A percentile compares a stretch with the other conserved stretches of the same genome.
phyloP scores from a whole-genome alignment of 2,113 vertebrate genomes.

The Osmerus eperlanus region DNA sequence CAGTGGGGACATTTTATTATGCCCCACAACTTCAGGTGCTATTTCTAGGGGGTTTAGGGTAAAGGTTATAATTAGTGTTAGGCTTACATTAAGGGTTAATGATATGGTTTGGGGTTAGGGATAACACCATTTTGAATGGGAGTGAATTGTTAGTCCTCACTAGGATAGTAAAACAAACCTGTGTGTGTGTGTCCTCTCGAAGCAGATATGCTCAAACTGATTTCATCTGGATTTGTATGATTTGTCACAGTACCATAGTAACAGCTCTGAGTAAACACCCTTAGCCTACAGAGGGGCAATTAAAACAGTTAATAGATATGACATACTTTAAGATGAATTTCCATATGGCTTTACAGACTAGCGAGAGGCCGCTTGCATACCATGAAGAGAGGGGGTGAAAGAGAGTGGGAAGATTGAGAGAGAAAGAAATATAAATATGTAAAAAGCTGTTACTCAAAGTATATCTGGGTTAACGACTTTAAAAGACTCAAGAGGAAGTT shows the following conservation, averaged over 20 bases:
- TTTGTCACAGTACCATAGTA: constrained; percentile 64
- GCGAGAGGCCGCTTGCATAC: constrained; percentile 32
- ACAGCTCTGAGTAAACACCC: constrained; percentile 67
- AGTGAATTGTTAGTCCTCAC: neutral
- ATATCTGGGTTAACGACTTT: constrained; percentile 2
- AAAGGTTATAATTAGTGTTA: too few species aligned
- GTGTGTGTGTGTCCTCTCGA: constrained; percentile 11
- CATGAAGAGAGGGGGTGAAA: constrained; percentile 13
- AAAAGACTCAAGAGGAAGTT: too few species aligned
- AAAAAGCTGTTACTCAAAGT: constrained; percentile 23
- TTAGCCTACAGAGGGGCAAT: constrained; percentile 63
- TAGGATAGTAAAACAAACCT: neutral
- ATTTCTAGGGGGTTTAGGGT: too few species aligned
- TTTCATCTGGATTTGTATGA: constrained; percentile 66
- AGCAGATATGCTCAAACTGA: constrained; percentile 41
- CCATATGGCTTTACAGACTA: constrained; percentile 56
- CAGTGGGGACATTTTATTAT: too few species aligned
- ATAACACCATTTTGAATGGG: neutral
- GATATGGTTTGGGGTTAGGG: too few species aligned
- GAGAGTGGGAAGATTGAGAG: constrained; percentile 5
- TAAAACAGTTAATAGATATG: constrained; percentile 72
- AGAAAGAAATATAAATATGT: constrained; percentile 23
- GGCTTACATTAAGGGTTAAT: too few species aligned
- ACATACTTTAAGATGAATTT: constrained; percentile 67
- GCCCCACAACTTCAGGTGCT: too few species aligned